phyloP scores from a whole-genome alignment of 2,888 invertebrate species.

The Drosophila stalkeri region DNA sequence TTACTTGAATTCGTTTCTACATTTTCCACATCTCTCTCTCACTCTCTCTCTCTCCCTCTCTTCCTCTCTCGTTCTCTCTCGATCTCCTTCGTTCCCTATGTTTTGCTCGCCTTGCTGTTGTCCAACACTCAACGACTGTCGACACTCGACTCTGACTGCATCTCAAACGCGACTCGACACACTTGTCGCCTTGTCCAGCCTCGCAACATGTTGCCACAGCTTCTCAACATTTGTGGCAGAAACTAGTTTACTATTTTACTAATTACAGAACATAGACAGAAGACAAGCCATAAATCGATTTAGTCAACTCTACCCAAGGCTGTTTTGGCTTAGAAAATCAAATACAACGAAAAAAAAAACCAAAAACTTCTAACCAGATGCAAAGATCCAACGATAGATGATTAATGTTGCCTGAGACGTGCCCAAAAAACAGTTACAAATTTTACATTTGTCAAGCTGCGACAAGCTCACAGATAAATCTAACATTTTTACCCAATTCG shows the following conservation, averaged over 20 bases:
- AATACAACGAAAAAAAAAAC: slow-evolving; percentile 1
- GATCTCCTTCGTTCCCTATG: background rate
- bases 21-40: slow-evolving; percentile 3
- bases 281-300: slow-evolving; percentile 67
- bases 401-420: slow-evolving; percentile 27
- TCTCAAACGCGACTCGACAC: slow-evolving; percentile 42
- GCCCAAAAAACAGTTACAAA: slow-evolving; percentile 16
- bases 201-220: slow-evolving; percentile 70
- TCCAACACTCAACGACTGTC: slow-evolving; percentile 49
- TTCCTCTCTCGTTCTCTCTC: background rate
- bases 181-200: slow-evolving; percentile 50
- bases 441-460: slow-evolving; percentile 46
- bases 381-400: slow-evolving; percentile 32
- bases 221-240: slow-evolving; percentile 59
- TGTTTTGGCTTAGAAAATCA: slow-evolving; percentile 37
- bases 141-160: slow-evolving; percentile 47
- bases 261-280: slow-evolving; percentile 52
- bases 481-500: background rate
- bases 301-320: slow-evolving; percentile 54
- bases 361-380: slow-evolving; percentile 30
- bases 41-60: too few relatives aligned
- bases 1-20: slow-evolving; percentile 52
- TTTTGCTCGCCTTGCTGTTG: slow-evolving; percentile 21
- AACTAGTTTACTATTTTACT: slow-evolving; percentile 55
- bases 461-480: slow-evolving; percentile 7